Conservation (phyloP, 1,140 invertebrate genomes). For the Hyles vespertilio region DNA sequence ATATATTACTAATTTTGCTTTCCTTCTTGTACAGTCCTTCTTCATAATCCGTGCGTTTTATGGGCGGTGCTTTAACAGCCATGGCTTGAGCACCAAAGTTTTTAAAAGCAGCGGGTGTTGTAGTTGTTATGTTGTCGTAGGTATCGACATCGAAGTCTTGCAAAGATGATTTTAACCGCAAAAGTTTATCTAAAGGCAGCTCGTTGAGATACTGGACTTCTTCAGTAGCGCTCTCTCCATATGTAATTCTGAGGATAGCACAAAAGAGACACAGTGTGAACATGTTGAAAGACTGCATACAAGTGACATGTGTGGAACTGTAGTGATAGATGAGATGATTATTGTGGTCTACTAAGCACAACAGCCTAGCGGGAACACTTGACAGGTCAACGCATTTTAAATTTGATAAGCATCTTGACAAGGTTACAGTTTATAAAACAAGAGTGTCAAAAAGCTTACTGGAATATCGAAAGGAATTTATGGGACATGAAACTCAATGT, state of each 20-base stretch:
- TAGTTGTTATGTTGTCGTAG: conserved; percentile 42
- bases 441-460: too few species aligned
- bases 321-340: conserved; percentile 28
- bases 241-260: conserved; percentile 19
- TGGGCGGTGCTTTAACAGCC: conserved; percentile 52
- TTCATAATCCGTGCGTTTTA: conserved; percentile 63
- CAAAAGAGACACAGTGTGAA: conserved; percentile 24
- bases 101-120: conserved; percentile 33
- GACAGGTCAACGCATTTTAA: conserved; percentile 25
- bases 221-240: conserved; percentile 30
- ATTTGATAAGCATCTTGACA: background rate
- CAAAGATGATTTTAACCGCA: conserved; percentile 60
- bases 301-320: conserved; percentile 20
- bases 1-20: conserved; percentile 80
- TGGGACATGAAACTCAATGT: too few species aligned
- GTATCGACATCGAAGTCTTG: conserved; percentile 38
- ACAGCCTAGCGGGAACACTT: conserved; percentile 35
- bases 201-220: conserved; percentile 60
- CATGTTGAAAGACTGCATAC: conserved; percentile 32
- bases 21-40: conserved; percentile 62
- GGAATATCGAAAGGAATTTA: too few species aligned
- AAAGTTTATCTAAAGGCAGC: conserved; percentile 60
- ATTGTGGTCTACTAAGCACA: conserved; percentile 54
- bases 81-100: conserved; percentile 62
- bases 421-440: too few species aligned